Evolutionary conservation across 2,888 invertebrate species (phyloP).

Genomic region (Ophion obscuratus): DNA sequence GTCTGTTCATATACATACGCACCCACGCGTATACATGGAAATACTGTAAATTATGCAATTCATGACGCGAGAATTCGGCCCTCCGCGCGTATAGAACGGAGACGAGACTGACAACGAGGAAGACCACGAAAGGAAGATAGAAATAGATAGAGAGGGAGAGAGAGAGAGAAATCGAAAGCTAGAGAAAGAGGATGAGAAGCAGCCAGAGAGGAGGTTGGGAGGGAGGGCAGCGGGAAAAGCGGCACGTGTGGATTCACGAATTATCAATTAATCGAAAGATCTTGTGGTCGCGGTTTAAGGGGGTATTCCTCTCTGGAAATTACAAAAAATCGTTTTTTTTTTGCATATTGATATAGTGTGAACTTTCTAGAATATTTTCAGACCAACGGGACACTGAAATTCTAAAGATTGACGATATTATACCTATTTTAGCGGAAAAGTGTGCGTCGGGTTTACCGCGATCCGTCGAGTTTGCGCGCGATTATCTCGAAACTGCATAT

Average conservation of each 20-base stretch:
- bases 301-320: no score
- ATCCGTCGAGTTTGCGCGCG: no score
- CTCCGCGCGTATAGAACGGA: not conserved
- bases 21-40: not conserved
- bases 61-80: conserved; percentile 47
- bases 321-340: no score
- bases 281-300: conserved; percentile 32
- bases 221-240: not conserved
- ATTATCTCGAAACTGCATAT: no score
- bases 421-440: no score
- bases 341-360: no score
- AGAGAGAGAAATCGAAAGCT: not conserved
- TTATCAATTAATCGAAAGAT: conserved; percentile 56
- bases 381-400: no score
- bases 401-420: no score
- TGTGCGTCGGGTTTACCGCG: no score
- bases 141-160: conserved; percentile 2
- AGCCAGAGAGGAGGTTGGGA: not conserved
- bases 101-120: not conserved
- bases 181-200: not conserved
- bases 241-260: conserved; percentile 39
- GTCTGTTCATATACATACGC: not conserved
- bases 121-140: not conserved
- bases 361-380: no score
- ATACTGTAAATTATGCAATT: conserved; percentile 52